Percentiles rank a stretch among this genome's conserved stretches.
Evolutionary conservation across 92 coral and sea anemone genomes (phyloP).

Genomic region (Paragorgia papillata): DNA sequence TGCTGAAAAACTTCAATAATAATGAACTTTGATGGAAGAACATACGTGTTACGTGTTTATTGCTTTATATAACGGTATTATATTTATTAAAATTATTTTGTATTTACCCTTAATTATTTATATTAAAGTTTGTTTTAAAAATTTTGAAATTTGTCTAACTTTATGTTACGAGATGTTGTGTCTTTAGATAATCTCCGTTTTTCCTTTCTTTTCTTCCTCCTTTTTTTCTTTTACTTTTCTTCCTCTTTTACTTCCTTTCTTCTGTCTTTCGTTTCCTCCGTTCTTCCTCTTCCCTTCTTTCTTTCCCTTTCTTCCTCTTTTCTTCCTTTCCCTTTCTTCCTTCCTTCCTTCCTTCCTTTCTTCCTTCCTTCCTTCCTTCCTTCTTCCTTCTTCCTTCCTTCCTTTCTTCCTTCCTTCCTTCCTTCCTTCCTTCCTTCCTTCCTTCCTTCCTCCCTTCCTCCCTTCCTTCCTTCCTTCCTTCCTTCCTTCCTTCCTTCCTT

Average conservation of each 20-base stretch:
- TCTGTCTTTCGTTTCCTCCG: not conserved
- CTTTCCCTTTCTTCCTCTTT: no score
- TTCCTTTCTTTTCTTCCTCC: not conserved
- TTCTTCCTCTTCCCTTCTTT: no score
- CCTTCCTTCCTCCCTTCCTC: not conserved
- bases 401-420: not conserved
- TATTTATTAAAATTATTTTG: no score
- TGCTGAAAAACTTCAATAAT: no score
- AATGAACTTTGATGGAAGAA: no score
- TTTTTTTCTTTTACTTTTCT: not conserved
- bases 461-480: conserved; percentile 9
- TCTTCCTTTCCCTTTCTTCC: no score
- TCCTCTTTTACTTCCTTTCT: not conserved
- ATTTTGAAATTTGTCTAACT: no score
- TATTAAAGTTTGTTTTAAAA: no score
- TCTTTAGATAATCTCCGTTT: not conserved
- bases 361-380: not conserved
- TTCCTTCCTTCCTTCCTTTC: no score
- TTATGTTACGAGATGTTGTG: not conserved
- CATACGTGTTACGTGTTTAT: no score
- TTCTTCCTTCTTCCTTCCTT: not conserved
- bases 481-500: conserved; percentile 15
- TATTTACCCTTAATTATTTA: no score
- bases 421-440: conserved; percentile 6
- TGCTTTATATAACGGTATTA: no score